These are phyloP conservation scores for Phymatocera aterrima DNA, from an alignment of 2,888 invertebrate species.

Conservation along the genomic window DNA sequence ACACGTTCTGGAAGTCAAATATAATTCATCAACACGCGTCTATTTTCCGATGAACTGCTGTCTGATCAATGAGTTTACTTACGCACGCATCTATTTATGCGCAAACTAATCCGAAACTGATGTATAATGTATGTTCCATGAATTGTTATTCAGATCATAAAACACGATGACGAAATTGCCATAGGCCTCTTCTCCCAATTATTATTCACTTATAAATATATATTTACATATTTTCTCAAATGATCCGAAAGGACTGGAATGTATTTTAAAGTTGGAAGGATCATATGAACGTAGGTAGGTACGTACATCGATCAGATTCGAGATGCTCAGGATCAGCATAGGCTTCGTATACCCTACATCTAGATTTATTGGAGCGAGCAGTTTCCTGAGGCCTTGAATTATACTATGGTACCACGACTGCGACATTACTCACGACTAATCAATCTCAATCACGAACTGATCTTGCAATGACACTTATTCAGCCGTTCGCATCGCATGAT, in stretches of 20 bases:
- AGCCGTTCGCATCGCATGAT: constrained; percentile 4
- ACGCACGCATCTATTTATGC: background rate
- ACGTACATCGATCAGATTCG: background rate
- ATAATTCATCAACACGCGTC: background rate
- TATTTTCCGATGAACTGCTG: background rate
- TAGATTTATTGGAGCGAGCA: background rate
- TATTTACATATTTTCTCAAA: background rate
- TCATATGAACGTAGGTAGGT: background rate
- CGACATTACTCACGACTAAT: constrained; percentile 24
- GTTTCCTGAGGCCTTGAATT: constrained; percentile 1
- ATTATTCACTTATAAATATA: background rate
- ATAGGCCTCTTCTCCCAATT: too few species aligned
- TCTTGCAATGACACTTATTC: constrained; percentile 31
- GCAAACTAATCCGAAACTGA: background rate
- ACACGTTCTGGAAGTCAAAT: background rate
- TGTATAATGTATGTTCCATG: too few species aligned
- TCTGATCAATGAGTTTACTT: background rate
- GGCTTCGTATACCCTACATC: background rate
- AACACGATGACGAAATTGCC: too few species aligned
- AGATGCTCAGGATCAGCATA: background rate
- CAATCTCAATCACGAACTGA: constrained; percentile 20
- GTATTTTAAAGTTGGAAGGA: background rate
- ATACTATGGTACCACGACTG: background rate
- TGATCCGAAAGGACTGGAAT: background rate
- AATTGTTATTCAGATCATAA: too few species aligned